phyloP scores from a whole-genome alignment of 2,888 invertebrate genomes.

The Euclidia mi region DNA sequence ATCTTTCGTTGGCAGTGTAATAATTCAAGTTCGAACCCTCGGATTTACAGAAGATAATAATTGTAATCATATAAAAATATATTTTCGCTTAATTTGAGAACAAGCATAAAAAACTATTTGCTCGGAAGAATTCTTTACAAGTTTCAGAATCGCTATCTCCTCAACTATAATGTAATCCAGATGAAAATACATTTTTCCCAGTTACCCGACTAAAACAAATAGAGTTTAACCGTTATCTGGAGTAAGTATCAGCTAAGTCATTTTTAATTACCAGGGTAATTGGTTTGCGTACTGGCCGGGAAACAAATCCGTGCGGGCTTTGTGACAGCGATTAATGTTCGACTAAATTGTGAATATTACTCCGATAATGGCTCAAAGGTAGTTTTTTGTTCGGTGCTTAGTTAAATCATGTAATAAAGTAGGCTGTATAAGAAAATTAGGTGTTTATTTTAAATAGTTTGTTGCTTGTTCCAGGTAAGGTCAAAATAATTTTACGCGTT shows the following conservation, averaged over 20 bases:
- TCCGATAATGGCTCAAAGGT: slow-evolving; percentile 8
- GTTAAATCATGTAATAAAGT: background rate
- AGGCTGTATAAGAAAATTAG: too few species aligned
- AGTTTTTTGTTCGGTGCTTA: background rate
- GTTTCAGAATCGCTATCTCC: slow-evolving; percentile 47
- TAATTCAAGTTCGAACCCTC: too few species aligned
- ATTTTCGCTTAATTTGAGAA: too few species aligned
- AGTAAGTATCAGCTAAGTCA: slow-evolving; percentile 74
- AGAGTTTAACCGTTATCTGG: slow-evolving; percentile 62
- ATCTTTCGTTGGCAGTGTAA: too few species aligned
- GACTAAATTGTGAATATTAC: slow-evolving; percentile 18
- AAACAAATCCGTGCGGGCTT: slow-evolving; percentile 32
- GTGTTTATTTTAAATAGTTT: too few species aligned
- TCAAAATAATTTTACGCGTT: too few species aligned
- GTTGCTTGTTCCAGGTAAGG: too few species aligned
- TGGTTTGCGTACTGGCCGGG: slow-evolving; percentile 59
- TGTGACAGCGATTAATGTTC: slow-evolving; percentile 33
- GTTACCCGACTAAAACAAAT: slow-evolving; percentile 55
- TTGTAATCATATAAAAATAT: too few species aligned
- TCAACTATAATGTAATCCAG: slow-evolving; percentile 67
- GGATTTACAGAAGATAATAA: too few species aligned
- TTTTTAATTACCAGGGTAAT: slow-evolving; percentile 76
- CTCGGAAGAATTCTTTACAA: background rate
- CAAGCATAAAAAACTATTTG: too few species aligned
- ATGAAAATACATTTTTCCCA: slow-evolving; percentile 61